Evolutionary conservation across 23 tunicate genomes (phyloP).

Genomic region (Styela plicata): DNA sequence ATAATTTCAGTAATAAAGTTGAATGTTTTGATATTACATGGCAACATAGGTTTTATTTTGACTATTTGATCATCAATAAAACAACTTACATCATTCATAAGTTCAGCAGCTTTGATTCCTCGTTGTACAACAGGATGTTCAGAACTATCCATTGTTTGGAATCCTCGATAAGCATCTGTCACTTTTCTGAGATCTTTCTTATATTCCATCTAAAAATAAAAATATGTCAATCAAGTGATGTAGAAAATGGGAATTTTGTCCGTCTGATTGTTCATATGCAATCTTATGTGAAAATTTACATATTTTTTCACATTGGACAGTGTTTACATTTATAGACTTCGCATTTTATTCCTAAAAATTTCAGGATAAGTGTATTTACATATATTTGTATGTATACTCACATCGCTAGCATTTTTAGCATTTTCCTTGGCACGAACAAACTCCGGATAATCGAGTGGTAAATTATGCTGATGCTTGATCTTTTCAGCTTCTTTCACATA

Average conservation of each 20-base stretch:
- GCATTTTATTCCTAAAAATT: too few relatives aligned
- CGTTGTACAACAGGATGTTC: conserved; percentile 80
- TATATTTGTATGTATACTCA: neutral
- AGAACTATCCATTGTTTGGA: conserved; percentile 73
- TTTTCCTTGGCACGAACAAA: conserved; percentile 79
- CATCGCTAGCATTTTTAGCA: conserved; percentile 85
- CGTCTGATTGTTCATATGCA: neutral
- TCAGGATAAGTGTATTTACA: too few relatives aligned
- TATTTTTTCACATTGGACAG: too few relatives aligned
- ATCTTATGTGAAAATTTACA: neutral
- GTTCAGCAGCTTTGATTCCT: conserved; percentile 70
- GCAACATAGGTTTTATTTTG: too few relatives aligned
- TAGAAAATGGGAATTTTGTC: neutral
- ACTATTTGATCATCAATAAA: too few relatives aligned
- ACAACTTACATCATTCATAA: conserved; percentile 2
- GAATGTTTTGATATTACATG: neutral
- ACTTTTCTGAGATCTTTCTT: conserved; percentile 58
- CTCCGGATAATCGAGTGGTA: conserved; percentile 72
- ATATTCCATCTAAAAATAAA: conserved; percentile 47
- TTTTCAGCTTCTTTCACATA: conserved; percentile 39
- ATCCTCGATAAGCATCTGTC: conserved; percentile 70
- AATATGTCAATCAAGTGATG: neutral
- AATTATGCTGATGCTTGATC: conserved; percentile 14
- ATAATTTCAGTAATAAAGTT: neutral
- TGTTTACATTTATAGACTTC: too few relatives aligned